phyloP scores from a whole-genome alignment of 2,888 invertebrate genomes.

The Coelinius sp. region DNA sequence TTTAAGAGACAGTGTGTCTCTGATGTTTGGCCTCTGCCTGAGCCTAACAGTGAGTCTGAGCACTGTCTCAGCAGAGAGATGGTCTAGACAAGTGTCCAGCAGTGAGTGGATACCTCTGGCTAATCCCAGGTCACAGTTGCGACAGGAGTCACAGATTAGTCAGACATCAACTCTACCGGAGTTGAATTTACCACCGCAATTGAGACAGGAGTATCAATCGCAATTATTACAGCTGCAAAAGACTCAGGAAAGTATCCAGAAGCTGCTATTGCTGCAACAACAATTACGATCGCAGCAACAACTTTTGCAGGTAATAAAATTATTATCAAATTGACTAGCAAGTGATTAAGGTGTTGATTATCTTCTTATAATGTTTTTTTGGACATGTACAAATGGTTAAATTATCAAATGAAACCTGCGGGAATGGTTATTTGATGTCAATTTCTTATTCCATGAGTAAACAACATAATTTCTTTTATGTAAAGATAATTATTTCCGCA shows the following conservation, averaged over 20 bases:
- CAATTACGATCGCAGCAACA: conserved; percentile 65
- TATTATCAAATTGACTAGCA: neutral
- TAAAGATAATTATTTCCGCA: no score
- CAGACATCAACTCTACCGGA: conserved; percentile 38
- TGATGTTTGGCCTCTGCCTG: conserved; percentile 55
- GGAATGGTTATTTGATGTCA: no score
- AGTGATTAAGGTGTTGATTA: neutral
- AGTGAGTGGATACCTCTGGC: conserved; percentile 69
- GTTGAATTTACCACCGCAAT: conserved; percentile 60
- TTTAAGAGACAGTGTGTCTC: conserved; percentile 54
- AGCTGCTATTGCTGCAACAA: conserved; percentile 63
- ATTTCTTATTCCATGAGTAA: no score
- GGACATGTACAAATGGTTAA: neutral
- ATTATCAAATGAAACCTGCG: no score
- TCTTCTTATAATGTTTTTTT: neutral
- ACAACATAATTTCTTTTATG: no score
- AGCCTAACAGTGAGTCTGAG: conserved; percentile 48
- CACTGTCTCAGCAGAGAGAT: conserved; percentile 56
- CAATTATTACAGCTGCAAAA: conserved; percentile 66
- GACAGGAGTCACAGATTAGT: conserved; percentile 42
- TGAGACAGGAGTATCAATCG: conserved; percentile 67
- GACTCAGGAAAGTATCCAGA: conserved; percentile 68
- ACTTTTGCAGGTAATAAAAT: conserved; percentile 60
- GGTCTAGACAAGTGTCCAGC: conserved; percentile 67
- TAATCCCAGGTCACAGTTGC: conserved; percentile 56